phyloP scores from a whole-genome alignment of 2,113 vertebrate species.

The Microcebus lehilahytsara region DNA sequence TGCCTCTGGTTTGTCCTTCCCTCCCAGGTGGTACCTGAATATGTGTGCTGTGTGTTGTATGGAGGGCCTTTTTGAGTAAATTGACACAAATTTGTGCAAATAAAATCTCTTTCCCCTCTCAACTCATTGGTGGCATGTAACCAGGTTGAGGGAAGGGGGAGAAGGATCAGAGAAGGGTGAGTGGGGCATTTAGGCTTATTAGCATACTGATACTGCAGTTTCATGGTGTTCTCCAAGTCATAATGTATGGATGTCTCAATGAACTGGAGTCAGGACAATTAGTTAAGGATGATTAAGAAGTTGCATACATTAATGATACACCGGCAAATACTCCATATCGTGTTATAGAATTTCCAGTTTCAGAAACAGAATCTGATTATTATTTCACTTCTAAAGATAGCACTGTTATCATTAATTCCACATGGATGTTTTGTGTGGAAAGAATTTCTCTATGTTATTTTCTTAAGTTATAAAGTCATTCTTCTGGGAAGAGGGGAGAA shows the following conservation, averaged over 20 bases:
- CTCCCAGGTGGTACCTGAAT: not conserved
- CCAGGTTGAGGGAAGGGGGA: not conserved
- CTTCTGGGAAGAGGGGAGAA: not conserved
- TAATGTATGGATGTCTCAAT: not conserved
- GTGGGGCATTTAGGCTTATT: not conserved
- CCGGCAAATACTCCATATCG: constrained; percentile 66
- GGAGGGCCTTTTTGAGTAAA: not conserved
- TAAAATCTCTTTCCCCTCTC: not conserved
- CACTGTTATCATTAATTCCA: not conserved
- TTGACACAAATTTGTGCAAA: not conserved
- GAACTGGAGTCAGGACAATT: not conserved
- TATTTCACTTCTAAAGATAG: constrained; percentile 56
- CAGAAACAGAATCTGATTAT: constrained; percentile 19
- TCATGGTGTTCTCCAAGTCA: not conserved
- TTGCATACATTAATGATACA: constrained; percentile 61
- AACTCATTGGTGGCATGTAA: not conserved
- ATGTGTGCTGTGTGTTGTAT: not conserved
- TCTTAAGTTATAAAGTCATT: not conserved
- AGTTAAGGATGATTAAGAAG: constrained; percentile 47
- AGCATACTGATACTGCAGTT: not conserved
- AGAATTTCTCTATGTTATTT: not conserved
- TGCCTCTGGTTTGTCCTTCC: not conserved
- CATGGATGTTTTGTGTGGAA: not conserved
- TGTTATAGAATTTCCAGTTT: constrained; percentile 70
- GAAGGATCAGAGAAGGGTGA: not conserved